Percentiles rank a stretch among this genome's conserved stretches.
Evolutionary conservation across 2,797 vertebrate species (phyloP).

Genomic region (Hydrophis major): DNA sequence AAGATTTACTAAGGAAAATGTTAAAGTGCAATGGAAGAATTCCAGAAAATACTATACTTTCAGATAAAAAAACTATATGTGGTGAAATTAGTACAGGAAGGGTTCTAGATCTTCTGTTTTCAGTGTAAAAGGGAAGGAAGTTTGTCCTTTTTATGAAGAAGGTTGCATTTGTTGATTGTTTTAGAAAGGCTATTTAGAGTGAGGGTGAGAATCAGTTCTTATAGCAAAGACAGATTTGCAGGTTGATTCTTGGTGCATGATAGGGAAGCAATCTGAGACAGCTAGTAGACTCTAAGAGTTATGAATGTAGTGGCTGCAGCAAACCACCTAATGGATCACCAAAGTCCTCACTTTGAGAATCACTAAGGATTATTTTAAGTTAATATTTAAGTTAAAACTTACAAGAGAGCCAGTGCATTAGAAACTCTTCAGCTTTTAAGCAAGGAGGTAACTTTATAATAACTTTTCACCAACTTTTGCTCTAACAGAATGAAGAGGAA

Average conservation of each 20-base stretch:
- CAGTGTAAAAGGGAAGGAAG: not conserved
- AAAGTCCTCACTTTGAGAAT: not conserved
- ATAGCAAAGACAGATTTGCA: not conserved
- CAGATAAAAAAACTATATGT: not conserved
- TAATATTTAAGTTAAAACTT: not conserved
- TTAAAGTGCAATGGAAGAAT: not conserved
- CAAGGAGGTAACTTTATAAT: not conserved
- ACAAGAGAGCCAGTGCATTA: not conserved
- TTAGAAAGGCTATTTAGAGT: not conserved
- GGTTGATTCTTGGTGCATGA: not conserved
- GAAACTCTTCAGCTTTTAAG: not conserved
- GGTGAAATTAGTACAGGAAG: not conserved
- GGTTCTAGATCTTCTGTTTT: not conserved
- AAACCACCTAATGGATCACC: not conserved
- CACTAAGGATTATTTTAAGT: not conserved
- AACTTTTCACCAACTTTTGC: not conserved
- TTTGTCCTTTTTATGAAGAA: not conserved
- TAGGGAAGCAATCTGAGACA: not conserved
- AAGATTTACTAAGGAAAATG: not conserved
- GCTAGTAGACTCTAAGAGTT: not conserved
- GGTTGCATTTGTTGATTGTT: not conserved
- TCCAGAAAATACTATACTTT: not conserved
- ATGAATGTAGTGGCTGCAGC: not conserved
- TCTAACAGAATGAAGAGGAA: not conserved
- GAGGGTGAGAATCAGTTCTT: not conserved